A percentile compares a stretch with the other conserved stretches of the same genome.
These are phyloP conservation scores for Zaprionus nigranus DNA, from an alignment of 1,140 invertebrate species.

Conservation along the genomic window DNA sequence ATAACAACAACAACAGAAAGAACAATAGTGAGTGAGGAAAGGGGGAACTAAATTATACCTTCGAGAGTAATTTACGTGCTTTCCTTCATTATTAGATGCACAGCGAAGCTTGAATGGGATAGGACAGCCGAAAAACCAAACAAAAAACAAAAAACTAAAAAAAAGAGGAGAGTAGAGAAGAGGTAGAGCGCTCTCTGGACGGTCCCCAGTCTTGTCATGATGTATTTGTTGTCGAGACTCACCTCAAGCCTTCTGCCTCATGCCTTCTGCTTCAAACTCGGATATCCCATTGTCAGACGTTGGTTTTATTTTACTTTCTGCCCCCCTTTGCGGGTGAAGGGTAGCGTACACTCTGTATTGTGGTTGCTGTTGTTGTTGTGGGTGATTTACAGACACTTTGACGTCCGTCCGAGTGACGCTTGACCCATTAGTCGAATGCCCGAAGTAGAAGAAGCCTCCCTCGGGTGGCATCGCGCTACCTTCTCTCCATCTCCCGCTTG, in stretches of 20 bases:
- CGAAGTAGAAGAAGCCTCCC: conserved; percentile 58
- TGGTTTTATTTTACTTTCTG: conserved; percentile 36
- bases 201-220: conserved; percentile 54
- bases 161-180: conserved; percentile 22
- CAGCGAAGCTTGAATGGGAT: conserved; percentile 16
- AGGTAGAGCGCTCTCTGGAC: conserved; percentile 32
- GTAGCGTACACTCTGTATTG: conserved; percentile 7
- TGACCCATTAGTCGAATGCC: conserved; percentile 79
- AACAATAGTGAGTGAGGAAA: conserved; percentile 55
- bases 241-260: conserved; percentile 57
- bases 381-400: conserved; percentile 82
- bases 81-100: conserved; percentile 76
- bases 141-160: conserved; percentile 29
- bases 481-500: conserved; percentile 9
- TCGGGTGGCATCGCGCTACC: conserved; percentile 25
- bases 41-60: conserved; percentile 76
- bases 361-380: conserved; percentile 57
- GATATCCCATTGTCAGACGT: conserved; percentile 62
- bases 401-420: conserved; percentile 79
- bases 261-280: conserved; percentile 36
- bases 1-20: conserved; percentile 27
- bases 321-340: not conserved
- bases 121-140: conserved; percentile 14
- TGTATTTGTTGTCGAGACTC: conserved; percentile 67
- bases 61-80: conserved; percentile 79